phyloP scores from a whole-genome alignment of 1,140 invertebrate genomes.

The Ctenoplectra terminalis region DNA sequence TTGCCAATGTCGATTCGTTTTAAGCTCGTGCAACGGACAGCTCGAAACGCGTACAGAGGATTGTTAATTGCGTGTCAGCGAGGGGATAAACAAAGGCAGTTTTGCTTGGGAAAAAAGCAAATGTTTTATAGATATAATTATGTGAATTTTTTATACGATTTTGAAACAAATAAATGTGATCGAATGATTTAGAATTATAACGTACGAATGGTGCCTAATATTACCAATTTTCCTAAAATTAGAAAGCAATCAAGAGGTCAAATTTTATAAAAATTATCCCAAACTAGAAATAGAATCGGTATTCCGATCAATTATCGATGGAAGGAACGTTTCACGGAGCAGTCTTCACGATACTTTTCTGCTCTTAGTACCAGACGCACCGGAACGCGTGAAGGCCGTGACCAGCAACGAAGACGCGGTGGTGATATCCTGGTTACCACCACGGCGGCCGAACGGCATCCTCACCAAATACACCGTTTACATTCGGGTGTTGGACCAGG shows the following conservation, averaged over 20 bases:
- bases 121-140: neutral
- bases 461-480: slow-evolving; percentile 91
- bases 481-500: slow-evolving; percentile 84
- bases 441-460: slow-evolving; percentile 88
- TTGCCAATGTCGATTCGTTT: neutral
- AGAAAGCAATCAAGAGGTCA: too few relatives aligned
- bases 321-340: neutral
- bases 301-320: neutral
- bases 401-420: slow-evolving; percentile 87
- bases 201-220: too few relatives aligned
- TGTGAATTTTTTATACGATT: too few relatives aligned
- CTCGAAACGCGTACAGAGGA: too few relatives aligned
- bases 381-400: slow-evolving; percentile 89
- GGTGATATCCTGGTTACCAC: slow-evolving; percentile 91
- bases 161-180: too few relatives aligned
- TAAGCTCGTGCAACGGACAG: neutral
- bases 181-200: too few relatives aligned
- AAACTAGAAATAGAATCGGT: too few relatives aligned
- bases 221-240: too few relatives aligned
- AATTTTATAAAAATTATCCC: too few relatives aligned
- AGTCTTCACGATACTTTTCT: neutral
- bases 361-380: slow-evolving; percentile 86
- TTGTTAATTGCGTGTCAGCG: neutral
- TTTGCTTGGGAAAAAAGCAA: neutral
- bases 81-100: too few relatives aligned